phyloP scores from a whole-genome alignment of 2,797 vertebrate genomes.

The Acanthornis magna region DNA sequence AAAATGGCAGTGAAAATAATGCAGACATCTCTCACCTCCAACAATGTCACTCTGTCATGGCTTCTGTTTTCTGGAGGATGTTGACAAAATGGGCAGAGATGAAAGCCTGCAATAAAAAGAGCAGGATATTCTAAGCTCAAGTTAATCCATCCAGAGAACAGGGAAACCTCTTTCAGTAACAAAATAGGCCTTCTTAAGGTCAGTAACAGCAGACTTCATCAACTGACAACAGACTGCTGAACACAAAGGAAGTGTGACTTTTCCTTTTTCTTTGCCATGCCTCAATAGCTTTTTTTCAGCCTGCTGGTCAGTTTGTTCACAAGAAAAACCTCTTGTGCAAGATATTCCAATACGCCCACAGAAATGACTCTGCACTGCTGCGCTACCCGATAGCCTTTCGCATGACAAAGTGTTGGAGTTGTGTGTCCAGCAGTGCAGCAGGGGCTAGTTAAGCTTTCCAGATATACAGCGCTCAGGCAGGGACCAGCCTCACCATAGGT shows the following conservation, averaged over 20 bases:
- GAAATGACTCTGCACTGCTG: not conserved
- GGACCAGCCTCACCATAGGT: not conserved
- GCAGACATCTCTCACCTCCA: not conserved
- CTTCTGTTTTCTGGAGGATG: not conserved
- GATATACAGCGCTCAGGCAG: not conserved
- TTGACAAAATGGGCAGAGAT: not conserved
- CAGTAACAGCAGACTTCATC: not conserved
- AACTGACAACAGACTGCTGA: not conserved
- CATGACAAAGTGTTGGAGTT: not conserved
- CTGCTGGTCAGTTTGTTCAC: not conserved
- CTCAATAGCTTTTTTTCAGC: not conserved
- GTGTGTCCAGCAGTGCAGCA: not conserved
- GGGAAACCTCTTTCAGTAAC: slow-evolving; percentile 20
- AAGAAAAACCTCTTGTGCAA: not conserved
- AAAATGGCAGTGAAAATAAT: not conserved
- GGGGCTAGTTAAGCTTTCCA: not conserved
- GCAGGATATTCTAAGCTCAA: not conserved
- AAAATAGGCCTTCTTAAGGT: not conserved
- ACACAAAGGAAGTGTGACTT: slow-evolving; percentile 14
- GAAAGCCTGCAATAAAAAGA: not conserved
- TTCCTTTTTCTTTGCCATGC: not conserved
- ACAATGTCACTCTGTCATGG: not conserved
- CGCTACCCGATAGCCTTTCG: not conserved
- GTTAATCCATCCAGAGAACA: not conserved
- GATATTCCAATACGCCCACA: fast-evolving